Conservation (phyloP, 2,888 invertebrate genomes). For the Strigamia crassipes region DNA sequence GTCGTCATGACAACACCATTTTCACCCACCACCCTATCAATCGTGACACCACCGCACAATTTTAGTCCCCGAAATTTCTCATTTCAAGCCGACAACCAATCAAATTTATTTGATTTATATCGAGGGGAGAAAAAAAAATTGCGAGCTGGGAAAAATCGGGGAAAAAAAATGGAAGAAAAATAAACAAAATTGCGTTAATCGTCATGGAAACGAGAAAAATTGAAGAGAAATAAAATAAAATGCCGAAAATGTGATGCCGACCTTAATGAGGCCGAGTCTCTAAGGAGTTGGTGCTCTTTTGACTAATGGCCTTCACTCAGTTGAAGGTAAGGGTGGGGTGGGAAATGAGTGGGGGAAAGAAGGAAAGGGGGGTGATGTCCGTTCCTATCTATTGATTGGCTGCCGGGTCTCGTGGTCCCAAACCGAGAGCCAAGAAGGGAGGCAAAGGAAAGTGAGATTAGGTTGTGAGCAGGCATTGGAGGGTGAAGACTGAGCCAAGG, state of each 20-base stretch:
- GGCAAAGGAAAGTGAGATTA: slow-evolving; percentile 10
- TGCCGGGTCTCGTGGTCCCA: slow-evolving; percentile 10
- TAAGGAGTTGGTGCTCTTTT: slow-evolving; percentile 4
- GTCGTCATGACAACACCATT: slow-evolving; percentile 4
- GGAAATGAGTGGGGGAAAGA: slow-evolving; percentile 10
- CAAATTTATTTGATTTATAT: slow-evolving; percentile 4
- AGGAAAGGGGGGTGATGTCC: slow-evolving; percentile 10
- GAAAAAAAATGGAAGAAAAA: neutral
- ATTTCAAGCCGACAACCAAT: slow-evolving; percentile 4
- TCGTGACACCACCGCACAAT: slow-evolving; percentile 10
- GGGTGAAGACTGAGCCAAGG: slow-evolving; percentile 10
- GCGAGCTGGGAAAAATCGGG: neutral
- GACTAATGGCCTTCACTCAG: slow-evolving; percentile 3
- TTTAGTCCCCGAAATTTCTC: slow-evolving; percentile 10
- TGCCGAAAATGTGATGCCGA: neutral
- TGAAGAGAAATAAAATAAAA: neutral
- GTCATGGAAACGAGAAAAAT: neutral
- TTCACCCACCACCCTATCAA: neutral
- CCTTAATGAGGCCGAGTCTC: neutral
- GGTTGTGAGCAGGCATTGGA: slow-evolving; percentile 10
- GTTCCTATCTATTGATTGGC: slow-evolving; percentile 10
- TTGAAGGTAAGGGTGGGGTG: neutral
- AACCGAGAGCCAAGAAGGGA: neutral
- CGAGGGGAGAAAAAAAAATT: neutral
- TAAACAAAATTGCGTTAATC: neutral